These are phyloP conservation scores for Synergus itoensis DNA, from an alignment of 2,888 invertebrate species.

Conservation along the genomic window DNA sequence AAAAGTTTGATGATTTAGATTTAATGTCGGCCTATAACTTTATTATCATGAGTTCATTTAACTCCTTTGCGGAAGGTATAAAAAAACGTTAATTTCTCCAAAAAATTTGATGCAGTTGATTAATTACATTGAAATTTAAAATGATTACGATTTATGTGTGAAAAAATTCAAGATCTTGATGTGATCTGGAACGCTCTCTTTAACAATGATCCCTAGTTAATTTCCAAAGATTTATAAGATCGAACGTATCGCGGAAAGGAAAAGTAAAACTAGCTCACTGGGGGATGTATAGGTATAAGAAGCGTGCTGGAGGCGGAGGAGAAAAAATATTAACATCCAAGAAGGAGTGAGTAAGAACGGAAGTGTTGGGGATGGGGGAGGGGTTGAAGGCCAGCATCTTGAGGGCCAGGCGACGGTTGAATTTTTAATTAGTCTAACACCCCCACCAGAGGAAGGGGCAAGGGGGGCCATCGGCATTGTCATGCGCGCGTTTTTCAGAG, in stretches of 20 bases:
- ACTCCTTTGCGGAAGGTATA: background rate
- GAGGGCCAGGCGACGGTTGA: slow-evolving; percentile 64
- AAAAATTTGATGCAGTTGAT: background rate
- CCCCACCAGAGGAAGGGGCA: slow-evolving; percentile 59
- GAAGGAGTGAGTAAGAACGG: slow-evolving; percentile 35
- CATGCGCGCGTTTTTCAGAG: slow-evolving; percentile 78
- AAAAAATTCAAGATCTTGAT: background rate
- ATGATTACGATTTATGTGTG: background rate
- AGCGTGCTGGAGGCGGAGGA: slow-evolving; percentile 43
- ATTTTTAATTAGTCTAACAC: slow-evolving; percentile 76
- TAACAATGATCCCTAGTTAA: background rate
- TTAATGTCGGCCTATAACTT: background rate
- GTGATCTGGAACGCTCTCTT: background rate
- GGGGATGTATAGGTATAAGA: slow-evolving; percentile 39
- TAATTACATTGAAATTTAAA: background rate
- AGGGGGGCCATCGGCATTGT: slow-evolving; percentile 74
- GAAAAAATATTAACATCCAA: slow-evolving; percentile 50
- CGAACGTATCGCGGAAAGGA: slow-evolving; percentile 19
- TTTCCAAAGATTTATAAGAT: background rate
- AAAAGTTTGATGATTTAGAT: too few relatives aligned
- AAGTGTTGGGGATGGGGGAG: slow-evolving; percentile 48
- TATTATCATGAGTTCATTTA: background rate
- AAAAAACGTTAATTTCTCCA: background rate
- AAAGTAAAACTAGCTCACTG: slow-evolving; percentile 35
- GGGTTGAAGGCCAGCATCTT: slow-evolving; percentile 67